These are phyloP conservation scores for Ennomos quercinarius DNA, from an alignment of 2,888 invertebrate genomes.

Conservation along the genomic window DNA sequence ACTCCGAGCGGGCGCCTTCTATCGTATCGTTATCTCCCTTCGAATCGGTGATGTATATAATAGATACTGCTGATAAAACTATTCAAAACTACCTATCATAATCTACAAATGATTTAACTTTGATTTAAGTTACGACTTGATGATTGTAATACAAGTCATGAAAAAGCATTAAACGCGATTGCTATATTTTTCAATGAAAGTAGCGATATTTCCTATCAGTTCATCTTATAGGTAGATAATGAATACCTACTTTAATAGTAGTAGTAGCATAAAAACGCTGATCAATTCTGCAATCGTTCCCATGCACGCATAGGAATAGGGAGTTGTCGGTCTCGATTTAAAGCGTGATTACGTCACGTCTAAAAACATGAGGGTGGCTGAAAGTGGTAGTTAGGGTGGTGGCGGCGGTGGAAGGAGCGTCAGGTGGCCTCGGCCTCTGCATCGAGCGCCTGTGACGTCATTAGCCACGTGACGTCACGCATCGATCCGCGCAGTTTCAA, in stretches of 20 bases:
- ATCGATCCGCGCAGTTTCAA: conserved; percentile 80
- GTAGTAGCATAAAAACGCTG: conserved; percentile 17
- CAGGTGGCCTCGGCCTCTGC: conserved; percentile 66
- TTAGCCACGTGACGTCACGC: conserved; percentile 70
- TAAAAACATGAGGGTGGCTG: conserved; percentile 76
- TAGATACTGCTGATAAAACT: conserved; percentile 25
- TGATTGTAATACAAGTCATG: not conserved
- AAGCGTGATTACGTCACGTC: conserved; percentile 76
- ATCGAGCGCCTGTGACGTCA: conserved; percentile 79
- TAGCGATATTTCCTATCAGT: no score
- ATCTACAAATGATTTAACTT: conserved; percentile 2
- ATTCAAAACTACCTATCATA: not conserved
- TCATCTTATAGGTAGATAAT: no score
- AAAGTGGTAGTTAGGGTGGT: conserved; percentile 59
- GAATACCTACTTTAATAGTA: conserved; percentile 7
- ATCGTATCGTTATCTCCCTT: conserved; percentile 27
- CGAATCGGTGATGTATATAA: conserved; percentile 19
- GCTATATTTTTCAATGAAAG: no score
- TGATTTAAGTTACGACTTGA: not conserved
- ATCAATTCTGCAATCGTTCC: conserved; percentile 30
- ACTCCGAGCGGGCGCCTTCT: conserved; percentile 39
- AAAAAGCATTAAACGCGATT: no score
- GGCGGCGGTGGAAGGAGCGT: conserved; percentile 55
- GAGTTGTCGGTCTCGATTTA: conserved; percentile 44
- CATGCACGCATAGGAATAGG: conserved; percentile 12